Evolutionary conservation across 2,888 invertebrate species (phyloP).

Genomic region (Phorcus lineatus): DNA sequence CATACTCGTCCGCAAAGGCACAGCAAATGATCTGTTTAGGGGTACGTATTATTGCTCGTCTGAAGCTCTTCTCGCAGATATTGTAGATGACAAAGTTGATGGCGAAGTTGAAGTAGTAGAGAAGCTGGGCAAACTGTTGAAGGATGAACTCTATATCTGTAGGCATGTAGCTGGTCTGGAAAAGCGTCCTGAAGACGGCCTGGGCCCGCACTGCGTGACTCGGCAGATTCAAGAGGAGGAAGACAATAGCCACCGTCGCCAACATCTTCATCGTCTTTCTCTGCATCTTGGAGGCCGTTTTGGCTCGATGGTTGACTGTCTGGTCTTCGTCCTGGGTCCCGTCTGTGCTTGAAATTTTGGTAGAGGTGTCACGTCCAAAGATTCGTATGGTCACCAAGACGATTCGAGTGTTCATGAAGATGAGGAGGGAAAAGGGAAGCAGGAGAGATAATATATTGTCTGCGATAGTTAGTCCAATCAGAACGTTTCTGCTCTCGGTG

Average conservation of each 20-base stretch:
- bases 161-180: conserved; percentile 44
- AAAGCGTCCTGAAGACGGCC: conserved; percentile 51
- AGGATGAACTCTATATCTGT: conserved; percentile 51
- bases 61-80: conserved; percentile 75
- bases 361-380: conserved; percentile 40
- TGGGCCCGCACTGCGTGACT: conserved; percentile 65
- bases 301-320: neutral
- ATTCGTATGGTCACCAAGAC: conserved; percentile 80
- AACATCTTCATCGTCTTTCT: conserved; percentile 85
- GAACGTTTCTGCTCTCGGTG: conserved; percentile 35
- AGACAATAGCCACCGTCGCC: conserved; percentile 87
- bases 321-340: conserved; percentile 16
- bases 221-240: conserved; percentile 82
- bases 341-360: conserved; percentile 1
- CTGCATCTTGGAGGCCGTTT: conserved; percentile 45
- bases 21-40: conserved; percentile 24
- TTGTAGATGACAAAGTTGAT: conserved; percentile 84
- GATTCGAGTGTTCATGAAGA: conserved; percentile 84
- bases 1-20: conserved; percentile 4
- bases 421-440: conserved; percentile 84
- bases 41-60: conserved; percentile 49
- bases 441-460: conserved; percentile 86
- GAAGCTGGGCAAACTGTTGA: conserved; percentile 80
- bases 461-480: conserved; percentile 69
- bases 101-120: conserved; percentile 89